A percentile compares a stretch with the other conserved stretches of the same genome.
These are phyloP conservation scores for Prolemur simus DNA, from an alignment of 2,113 vertebrate species.

Conservation along the genomic window DNA sequence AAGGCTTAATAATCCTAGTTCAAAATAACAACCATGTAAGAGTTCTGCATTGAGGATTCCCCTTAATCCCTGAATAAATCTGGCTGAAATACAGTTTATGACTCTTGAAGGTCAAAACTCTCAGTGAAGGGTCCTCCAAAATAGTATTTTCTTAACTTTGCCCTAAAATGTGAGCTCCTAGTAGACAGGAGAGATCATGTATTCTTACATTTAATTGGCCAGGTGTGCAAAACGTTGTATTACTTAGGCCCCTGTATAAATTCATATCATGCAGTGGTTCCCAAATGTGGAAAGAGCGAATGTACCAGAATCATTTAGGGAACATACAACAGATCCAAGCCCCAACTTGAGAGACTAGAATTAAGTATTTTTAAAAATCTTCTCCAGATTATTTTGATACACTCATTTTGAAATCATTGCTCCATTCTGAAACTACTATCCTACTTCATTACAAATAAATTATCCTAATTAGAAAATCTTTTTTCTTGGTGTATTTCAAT, in stretches of 20 bases:
- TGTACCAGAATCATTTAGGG: background rate
- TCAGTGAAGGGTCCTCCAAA: background rate
- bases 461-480: background rate
- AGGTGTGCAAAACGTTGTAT: background rate
- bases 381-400: background rate
- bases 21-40: background rate
- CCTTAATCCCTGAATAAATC: background rate
- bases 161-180: background rate
- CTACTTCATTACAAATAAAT: background rate
- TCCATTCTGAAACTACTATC: background rate
- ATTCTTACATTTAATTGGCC: background rate
- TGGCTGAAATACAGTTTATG: background rate
- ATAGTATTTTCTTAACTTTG: background rate
- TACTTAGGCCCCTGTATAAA: background rate
- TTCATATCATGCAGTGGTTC: background rate
- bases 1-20: background rate
- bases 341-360: background rate
- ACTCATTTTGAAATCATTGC: background rate
- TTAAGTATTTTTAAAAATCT: background rate
- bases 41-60: background rate
- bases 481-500: background rate
- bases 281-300: background rate
- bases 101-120: background rate
- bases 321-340: background rate
- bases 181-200: background rate